Evolutionary conservation across 2,888 invertebrate species (phyloP), one percentile per base, ranked within the genome.

Genomic region (Rugalucina vietnamica): DNA sequence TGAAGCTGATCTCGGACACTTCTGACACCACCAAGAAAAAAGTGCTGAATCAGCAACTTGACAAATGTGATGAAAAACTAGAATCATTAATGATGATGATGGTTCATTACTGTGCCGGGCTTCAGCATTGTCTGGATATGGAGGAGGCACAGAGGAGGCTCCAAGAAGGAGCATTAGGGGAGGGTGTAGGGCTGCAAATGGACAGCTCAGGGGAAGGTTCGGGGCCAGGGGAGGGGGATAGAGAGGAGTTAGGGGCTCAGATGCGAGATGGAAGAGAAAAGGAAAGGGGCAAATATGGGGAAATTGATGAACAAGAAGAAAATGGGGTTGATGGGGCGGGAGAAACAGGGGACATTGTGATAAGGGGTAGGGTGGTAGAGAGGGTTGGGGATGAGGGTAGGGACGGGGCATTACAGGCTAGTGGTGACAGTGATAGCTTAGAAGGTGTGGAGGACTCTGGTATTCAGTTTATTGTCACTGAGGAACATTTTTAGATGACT

Each of bases 31-130:
- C 81, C 60, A 86, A 86, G 77, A 88, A 88, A 43, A 89, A 88
- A 70, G 83, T 85, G 77, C 81, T 94, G 73, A 91, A 93, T 18
- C 91, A 92, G 73, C 93, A 95, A 37, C 95, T 96, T 39, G 95
- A 95, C 89, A 97, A 97, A 93, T 97, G 97, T 65, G 98, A 98
- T 93, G 97, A 97, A 88, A 97, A 98, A 92, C 97, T 98, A 10
- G 98, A 98, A 95, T 98, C 98, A 0, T 96, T 99, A 86, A 98
- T 98, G 74, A 97, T 99, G 76, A 96, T 99, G 88, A 97, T 99
- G 97, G 96, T 99, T 89, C 98, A 99, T 95, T 98, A 98, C 95
- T 99, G 98, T 95, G 97, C 98, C 3, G 99, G 98, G 2, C 96
- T 99, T 82, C 98, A 99, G 93, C 96, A 97, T 90, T 97, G 97